Evolutionary conservation across 2,888 invertebrate species (phyloP).

Genomic region (Pantelozetes paolii): DNA sequence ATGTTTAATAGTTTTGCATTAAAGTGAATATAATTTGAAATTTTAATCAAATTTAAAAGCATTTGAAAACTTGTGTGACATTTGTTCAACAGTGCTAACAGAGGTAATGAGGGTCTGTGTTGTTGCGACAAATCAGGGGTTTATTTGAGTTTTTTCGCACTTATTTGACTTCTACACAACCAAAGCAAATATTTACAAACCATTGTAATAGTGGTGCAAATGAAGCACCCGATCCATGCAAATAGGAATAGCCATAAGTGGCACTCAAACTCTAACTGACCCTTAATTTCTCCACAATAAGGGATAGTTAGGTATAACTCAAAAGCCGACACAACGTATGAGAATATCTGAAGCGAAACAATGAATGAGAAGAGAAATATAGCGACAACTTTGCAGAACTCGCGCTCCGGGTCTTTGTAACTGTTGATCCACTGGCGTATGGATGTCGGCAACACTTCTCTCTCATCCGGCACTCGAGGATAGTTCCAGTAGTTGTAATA

Average conservation of each 20-base stretch:
- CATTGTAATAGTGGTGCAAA: constrained; percentile 13
- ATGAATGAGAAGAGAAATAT: constrained; percentile 18
- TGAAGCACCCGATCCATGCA: constrained; percentile 14
- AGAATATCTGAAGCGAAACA: constrained; percentile 10
- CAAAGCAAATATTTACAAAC: not conserved
- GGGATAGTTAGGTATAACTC: constrained; percentile 2
- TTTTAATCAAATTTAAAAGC: too few relatives aligned
- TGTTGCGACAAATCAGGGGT: too few relatives aligned
- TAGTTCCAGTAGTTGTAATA: constrained; percentile 28
- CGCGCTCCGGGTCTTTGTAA: constrained; percentile 21
- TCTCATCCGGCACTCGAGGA: not conserved
- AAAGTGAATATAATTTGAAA: too few relatives aligned
- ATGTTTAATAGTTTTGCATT: too few relatives aligned
- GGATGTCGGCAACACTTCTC: not conserved
- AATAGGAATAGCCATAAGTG: constrained; percentile 26
- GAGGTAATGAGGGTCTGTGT: too few relatives aligned
- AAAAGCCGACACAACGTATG: constrained; percentile 6
- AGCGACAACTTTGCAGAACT: constrained; percentile 31
- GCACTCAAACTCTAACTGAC: constrained; percentile 28
- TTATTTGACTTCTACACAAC: not conserved
- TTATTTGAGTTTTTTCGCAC: not conserved
- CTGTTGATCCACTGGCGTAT: constrained; percentile 9
- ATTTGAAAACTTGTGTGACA: too few relatives aligned
- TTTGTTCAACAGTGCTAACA: too few relatives aligned
- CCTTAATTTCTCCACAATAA: constrained; percentile 15